Evolutionary conservation across 2,888 invertebrate genomes (phyloP), one percentile per base, ranked within the genome.

Genomic region (Buathra laborator): DNA sequence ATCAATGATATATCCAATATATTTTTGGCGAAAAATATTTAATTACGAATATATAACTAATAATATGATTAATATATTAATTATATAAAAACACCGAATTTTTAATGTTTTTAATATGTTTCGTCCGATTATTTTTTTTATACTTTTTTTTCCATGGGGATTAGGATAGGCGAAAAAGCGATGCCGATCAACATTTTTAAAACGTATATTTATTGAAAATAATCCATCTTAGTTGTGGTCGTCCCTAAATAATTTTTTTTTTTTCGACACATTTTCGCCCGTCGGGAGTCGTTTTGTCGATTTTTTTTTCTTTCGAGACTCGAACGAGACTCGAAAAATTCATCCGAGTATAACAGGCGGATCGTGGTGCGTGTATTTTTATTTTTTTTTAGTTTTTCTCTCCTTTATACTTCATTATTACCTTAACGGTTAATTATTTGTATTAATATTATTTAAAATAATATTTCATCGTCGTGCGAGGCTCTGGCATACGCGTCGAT

Each of bases 131-230:
- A 0, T 37, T 9, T 37, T 37, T 37, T 37, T 37, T 7, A 37
- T 7, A 7, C 24, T 9, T 5, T 37, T 37, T 37, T 37, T 7
- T 37, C 37, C 37, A 37, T 9, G 37, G 5, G 37, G 37, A 56
- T 56, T 24, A 12, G 12, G 10, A 24, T 56, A 24, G 32, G 19
- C 59, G 7, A 62, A 62, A 62, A 5, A 62, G 29, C 32, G 59
- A 62, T 29, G 59, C 59, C 29, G 43, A 10, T 74, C 7, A 32
- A 68, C 59, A 37, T 82, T 86, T 87, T 86, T 84, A 83, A 86
- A 87, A 83, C 67, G 83, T 87, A 87, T 86, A 86, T 86, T 89
- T 88, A 88, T 87, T 89, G 85, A 87, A 89, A 88, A 89, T 89
- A 88, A 84, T 88, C 83, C 79, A 85, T 87, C 85, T 86, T 77